Base-by-base conservation (phyloP, 1,140 invertebrate genomes). In the Dendroctonus valens region DNA sequence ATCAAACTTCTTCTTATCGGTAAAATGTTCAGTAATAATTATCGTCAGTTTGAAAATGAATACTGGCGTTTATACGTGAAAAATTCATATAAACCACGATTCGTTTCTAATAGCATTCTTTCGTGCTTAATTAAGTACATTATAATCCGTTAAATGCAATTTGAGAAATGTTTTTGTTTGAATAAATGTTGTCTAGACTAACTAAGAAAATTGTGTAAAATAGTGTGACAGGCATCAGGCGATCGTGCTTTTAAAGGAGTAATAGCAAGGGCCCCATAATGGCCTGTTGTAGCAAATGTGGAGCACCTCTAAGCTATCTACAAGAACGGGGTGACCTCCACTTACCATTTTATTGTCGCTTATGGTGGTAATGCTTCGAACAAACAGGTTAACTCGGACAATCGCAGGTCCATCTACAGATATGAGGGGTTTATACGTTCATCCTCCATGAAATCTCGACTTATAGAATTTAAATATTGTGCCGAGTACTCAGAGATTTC, bases 291-390 rank as follows among this genome's bases (percentile, higher is more conserved):
- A 72, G 70, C 69, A 70, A 66, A 59, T 62, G 70, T 74, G 73
- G 70, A 72, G 72, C 73, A 72, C 68, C 70, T 71, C 67, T 70
- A 72, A 61, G 70, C 71, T 73, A 74, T 66, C 73, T 74, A 74
- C 66, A 61, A 59, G 65, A 68, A 66, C 63, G 52, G 60, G 67
- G 69, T 69, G 68, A 66, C 72, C 59, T 69, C 72, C 81, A 91
- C 91, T 93, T 92, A 94, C 92, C 94, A 96, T 96, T 85, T 96
- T 96, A 83, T 96, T 95, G 88, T 97, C 94, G 89, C 94, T 95
- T 85, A 97, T 96, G 80, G 94, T 96, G 78, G 91, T 92, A 82
- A 97, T 96, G 87, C 91, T 94, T 85, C 94, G 86, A 79, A 97
- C 91, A 88, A 94, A 96, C 83, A 96, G 89, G 89, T 97, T 97